phyloP scores from a whole-genome alignment of 2,888 invertebrate species.

The Leptopilina drosophilae region DNA sequence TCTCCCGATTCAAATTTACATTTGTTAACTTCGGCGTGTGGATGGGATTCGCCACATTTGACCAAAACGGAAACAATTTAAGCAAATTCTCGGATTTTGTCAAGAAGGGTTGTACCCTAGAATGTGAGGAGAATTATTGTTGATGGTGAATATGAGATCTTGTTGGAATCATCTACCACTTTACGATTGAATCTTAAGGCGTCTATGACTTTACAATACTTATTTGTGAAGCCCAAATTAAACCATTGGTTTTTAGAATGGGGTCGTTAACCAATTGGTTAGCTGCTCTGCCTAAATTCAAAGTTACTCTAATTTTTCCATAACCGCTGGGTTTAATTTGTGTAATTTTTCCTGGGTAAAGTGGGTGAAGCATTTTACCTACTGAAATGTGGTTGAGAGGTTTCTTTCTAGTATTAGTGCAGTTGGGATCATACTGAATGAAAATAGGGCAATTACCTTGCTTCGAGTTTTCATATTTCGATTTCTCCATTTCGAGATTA shows the following conservation, averaged over 20 bases:
- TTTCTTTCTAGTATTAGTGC: not conserved
- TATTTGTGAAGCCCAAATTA: not conserved
- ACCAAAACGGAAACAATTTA: not conserved
- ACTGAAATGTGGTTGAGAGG: not conserved
- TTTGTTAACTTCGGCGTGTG: not conserved
- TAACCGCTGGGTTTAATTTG: not conserved
- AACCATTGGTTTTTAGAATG: not conserved
- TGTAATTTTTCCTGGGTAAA: not conserved
- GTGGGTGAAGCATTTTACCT: not conserved
- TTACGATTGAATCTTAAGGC: not conserved
- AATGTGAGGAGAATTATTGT: not conserved
- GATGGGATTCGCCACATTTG: not conserved
- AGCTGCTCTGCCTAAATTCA: not conserved
- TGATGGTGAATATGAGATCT: not conserved
- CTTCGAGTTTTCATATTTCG: not conserved
- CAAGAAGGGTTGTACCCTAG: not conserved
- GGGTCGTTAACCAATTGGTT: not conserved
- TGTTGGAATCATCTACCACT: not conserved
- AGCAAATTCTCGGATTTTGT: not conserved
- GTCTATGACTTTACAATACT: not conserved
- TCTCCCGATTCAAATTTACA: not conserved
- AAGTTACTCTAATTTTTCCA: not conserved
- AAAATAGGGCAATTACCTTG: not conserved
- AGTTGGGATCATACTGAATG: not conserved
- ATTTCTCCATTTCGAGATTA: too few species aligned